These are phyloP conservation scores for Geodia barretti DNA, from an alignment of 37 sponge, comb jelly and placozoan genomes.

Conservation along the genomic window DNA sequence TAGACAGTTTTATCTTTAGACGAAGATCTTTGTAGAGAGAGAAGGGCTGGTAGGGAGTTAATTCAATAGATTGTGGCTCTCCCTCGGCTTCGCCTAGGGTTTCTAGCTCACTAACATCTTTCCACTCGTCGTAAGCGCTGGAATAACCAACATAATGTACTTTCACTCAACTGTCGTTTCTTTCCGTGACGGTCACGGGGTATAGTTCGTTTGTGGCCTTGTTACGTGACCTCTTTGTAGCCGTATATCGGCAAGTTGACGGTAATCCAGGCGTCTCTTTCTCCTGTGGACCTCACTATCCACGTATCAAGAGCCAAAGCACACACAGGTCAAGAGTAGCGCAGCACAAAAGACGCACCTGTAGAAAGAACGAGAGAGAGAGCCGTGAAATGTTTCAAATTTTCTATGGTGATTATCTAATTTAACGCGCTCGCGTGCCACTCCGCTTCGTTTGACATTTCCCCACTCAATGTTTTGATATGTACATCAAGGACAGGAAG, in stretches of 20 bases:
- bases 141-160: background rate
- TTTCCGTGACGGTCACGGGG: background rate
- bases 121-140: background rate
- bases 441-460: background rate
- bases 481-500: no score
- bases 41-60: constrained; percentile 1
- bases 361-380: no score
- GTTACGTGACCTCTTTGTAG: background rate
- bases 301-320: no score
- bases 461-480: background rate
- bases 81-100: background rate
- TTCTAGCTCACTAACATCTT: background rate
- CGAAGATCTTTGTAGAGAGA: constrained; percentile 9
- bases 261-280: background rate
- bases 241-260: background rate
- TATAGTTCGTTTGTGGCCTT: background rate
- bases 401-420: no score
- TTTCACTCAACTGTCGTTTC: background rate
- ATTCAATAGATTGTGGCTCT: background rate
- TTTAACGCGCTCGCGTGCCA: background rate
- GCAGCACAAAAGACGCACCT: background rate
- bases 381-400: no score
- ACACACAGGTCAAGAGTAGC: background rate
- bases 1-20: constrained; percentile 10
- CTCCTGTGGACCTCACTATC: background rate